Base-by-base conservation (phyloP, 2,888 invertebrate genomes). In the Griposia aprilina region DNA sequence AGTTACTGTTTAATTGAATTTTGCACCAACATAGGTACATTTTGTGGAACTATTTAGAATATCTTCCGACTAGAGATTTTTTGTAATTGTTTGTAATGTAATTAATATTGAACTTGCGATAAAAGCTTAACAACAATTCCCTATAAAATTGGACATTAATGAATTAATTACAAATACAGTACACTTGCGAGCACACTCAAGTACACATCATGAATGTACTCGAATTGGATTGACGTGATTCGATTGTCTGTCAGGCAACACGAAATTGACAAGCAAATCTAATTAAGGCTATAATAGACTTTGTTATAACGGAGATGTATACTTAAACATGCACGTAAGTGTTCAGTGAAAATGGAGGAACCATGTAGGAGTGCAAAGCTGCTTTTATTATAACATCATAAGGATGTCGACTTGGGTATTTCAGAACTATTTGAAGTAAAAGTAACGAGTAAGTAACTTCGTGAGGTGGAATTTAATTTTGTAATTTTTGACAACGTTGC, bases 181-280 rank as follows among this genome's bases (percentile, higher is more conserved):
- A 66, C 65, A 82, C 66, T 82, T 62, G 59, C 70, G n/a, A 60
- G 67, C 72, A 66, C 59, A 45, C 41, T 76, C 50, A 68, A 78
- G 59, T 75, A 66, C 60, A 62, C 65, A 76, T 74, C 70, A 84
- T 74, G 74, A 79, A 81, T 67, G 52, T 71, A 69, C 76, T 76
- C 55, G 66, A 69, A 59, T 74, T 74, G 79, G 83, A 79, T 82
- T 78, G 82, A 82, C 84, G 83, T 83, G 80, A 88, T 89, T 86
- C 74, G 66, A 84, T 87, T 79, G 74, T 81, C 76, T 76, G 73
- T 73, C 80, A 80, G 69, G 71, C 76, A 80, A 76, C 65, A 81
- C 62, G 52, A 80, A 84, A 87, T 87, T 89, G 84, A 89, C 80
- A 82, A 78, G 82, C 73, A 80, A 87, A 87, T 84, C 76, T 86